phyloP scores from a whole-genome alignment of 2,888 invertebrate genomes.

The Shargacucullia verbasci region DNA sequence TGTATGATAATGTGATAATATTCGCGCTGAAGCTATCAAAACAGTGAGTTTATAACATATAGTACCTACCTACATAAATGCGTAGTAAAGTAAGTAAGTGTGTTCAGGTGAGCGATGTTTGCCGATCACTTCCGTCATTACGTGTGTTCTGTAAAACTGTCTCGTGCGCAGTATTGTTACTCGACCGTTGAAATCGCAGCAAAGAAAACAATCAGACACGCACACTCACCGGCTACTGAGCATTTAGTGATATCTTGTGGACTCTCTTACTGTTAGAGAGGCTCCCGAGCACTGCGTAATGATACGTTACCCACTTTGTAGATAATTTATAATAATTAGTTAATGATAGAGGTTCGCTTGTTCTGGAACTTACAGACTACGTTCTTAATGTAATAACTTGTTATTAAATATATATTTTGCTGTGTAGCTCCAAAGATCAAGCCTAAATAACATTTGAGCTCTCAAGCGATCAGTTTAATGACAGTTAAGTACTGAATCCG shows the following conservation, averaged over 20 bases:
- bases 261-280: neutral
- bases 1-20: constrained; percentile 1
- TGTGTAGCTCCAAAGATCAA: too few species aligned
- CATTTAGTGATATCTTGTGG: neutral
- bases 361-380: neutral
- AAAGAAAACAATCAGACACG: neutral
- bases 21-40: neutral
- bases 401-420: neutral
- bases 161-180: neutral
- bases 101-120: neutral
- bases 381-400: neutral
- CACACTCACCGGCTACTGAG: neutral
- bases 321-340: neutral
- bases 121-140: constrained; percentile 4
- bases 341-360: neutral
- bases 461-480: too few species aligned
- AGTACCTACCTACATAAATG: neutral
- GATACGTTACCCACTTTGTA: neutral
- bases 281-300: neutral
- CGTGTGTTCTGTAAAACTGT: neutral
- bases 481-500: too few species aligned
- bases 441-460: too few species aligned
- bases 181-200: neutral
- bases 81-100: neutral
- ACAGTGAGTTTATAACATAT: constrained; percentile 3